Evolutionary conservation across 2,113 vertebrate species (phyloP).

Genomic region (Oceanodroma tethys): DNA sequence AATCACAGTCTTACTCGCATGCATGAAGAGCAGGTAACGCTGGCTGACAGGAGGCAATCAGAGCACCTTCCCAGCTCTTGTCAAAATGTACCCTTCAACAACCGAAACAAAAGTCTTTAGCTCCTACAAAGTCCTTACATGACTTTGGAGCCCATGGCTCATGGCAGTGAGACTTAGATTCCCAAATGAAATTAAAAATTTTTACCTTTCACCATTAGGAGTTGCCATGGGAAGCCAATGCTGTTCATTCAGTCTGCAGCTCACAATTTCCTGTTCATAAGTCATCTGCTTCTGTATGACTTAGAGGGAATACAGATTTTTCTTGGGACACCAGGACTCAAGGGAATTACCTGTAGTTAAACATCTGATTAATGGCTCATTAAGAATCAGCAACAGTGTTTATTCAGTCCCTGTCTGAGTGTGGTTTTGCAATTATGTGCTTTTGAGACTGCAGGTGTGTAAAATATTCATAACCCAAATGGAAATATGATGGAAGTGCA

Average conservation of each 20-base stretch:
- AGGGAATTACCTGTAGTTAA: constrained; percentile 65
- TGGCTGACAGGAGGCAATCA: background rate
- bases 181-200: background rate
- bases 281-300: background rate
- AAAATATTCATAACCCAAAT: constrained; percentile 62
- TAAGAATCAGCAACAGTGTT: constrained; percentile 60
- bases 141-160: background rate
- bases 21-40: background rate
- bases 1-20: background rate
- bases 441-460: constrained; percentile 60
- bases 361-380: constrained; percentile 66
- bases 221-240: background rate
- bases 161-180: background rate
- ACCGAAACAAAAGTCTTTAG: background rate
- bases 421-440: constrained; percentile 52
- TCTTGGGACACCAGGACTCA: constrained; percentile 57
- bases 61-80: background rate
- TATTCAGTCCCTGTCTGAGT: constrained; percentile 44
- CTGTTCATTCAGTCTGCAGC: background rate
- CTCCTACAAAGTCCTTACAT: background rate
- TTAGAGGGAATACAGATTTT: constrained; percentile 53
- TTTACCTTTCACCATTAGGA: background rate
- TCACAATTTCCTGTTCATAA: background rate
- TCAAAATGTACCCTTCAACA: background rate
- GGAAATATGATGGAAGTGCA: constrained; percentile 45